phyloP scores from a whole-genome alignment of 2,113 vertebrate species.

The Mesitornis unicolor region DNA sequence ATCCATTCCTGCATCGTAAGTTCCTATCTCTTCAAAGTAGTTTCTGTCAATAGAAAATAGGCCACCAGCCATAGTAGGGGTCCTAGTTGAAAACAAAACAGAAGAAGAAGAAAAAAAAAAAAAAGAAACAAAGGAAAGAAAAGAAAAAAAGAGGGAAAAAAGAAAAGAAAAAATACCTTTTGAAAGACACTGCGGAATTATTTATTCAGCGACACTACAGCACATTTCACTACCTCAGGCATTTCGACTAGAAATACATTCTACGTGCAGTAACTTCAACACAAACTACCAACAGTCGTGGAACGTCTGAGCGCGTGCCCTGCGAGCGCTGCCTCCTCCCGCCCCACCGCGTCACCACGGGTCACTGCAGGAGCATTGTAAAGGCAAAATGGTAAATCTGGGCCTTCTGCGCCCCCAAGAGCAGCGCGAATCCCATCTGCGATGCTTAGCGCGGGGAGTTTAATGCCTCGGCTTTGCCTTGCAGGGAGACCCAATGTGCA shows the following conservation, averaged over 20 bases:
- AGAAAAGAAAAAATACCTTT: constrained; percentile 67
- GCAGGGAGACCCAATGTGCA: background rate
- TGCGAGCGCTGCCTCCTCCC: too few relatives aligned
- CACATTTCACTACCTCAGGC: constrained; percentile 57
- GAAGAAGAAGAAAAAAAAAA: constrained; percentile 42
- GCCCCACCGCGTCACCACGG: background rate
- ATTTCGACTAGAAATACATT: background rate
- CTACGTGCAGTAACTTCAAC: background rate
- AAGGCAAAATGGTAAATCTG: background rate
- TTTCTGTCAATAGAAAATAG: constrained; percentile 95
- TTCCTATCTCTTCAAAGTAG: constrained; percentile 99
- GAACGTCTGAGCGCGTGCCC: too few relatives aligned
- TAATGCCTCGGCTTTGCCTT: background rate
- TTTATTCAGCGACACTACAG: constrained; percentile 45
- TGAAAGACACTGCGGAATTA: constrained; percentile 67
- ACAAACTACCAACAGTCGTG: too few relatives aligned
- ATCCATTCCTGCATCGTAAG: constrained; percentile 98
- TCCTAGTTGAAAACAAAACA: constrained; percentile 82
- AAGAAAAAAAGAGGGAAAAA: constrained; percentile 35
- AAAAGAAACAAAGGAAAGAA: background rate
- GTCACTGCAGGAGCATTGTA: background rate
- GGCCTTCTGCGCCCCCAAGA: background rate
- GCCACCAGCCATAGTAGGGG: constrained; percentile 98
- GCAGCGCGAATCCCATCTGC: background rate
- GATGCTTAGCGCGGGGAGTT: background rate